A percentile compares a stretch with the other conserved stretches of the same genome.
Evolutionary conservation across 2,113 vertebrate species (phyloP).

Genomic region (Tor tambroides): DNA sequence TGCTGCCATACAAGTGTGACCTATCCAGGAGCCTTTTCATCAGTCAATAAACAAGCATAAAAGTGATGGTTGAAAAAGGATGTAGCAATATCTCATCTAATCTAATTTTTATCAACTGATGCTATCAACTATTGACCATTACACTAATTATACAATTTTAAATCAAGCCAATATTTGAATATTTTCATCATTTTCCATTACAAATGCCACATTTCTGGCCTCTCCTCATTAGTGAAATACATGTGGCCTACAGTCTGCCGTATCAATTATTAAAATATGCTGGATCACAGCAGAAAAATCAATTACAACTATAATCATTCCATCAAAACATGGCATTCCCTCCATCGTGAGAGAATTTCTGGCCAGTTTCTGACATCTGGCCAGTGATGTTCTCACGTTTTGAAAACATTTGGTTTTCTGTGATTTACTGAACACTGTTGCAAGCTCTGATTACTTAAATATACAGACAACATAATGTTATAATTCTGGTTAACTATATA

Average conservation of each 20-base stretch:
- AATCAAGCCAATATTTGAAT: neutral
- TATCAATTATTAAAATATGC: conserved; percentile 27
- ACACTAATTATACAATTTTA: neutral
- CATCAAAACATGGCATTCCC: conserved; percentile 4
- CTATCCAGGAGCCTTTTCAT: neutral
- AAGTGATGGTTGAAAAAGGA: neutral
- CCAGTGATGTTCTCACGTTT: neutral
- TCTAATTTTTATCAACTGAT: neutral
- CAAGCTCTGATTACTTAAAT: neutral
- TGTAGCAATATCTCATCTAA: neutral
- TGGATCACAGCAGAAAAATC: conserved; percentile 13
- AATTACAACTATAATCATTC: conserved; percentile 12
- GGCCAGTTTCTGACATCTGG: conserved; percentile 1
- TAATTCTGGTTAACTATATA: too few species aligned
- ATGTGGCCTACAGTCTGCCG: neutral
- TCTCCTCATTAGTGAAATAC: neutral
- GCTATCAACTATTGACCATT: neutral
- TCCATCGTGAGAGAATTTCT: neutral
- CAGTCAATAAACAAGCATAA: neutral
- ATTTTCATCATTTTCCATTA: neutral
- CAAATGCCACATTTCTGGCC: neutral
- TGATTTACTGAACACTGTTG: neutral
- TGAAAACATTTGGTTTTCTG: neutral
- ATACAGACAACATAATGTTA: too few species aligned
- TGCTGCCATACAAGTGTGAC: neutral